phyloP scores from a whole-genome alignment of 1,140 invertebrate species.

The Drosophila obscura region DNA sequence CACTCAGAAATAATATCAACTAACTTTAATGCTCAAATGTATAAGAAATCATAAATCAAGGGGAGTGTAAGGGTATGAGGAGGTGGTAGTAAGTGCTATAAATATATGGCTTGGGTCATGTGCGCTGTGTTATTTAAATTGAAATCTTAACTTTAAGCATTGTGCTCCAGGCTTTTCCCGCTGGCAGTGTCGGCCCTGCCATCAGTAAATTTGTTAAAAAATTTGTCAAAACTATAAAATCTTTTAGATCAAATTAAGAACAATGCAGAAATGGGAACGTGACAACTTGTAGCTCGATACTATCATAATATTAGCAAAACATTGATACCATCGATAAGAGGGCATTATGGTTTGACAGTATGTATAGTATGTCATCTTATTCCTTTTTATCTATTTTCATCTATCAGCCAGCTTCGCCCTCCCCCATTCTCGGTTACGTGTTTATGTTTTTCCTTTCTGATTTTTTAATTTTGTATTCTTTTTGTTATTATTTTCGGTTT shows the following conservation, averaged over 20 bases:
- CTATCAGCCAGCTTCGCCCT: conserved; percentile 66
- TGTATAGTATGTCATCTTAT: too few species aligned
- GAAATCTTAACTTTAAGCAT: conserved; percentile 44
- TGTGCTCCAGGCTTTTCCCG: conserved; percentile 33
- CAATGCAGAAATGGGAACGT: too few species aligned
- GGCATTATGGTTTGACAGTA: too few species aligned
- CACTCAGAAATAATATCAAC: conserved; percentile 26
- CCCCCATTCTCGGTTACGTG: conserved; percentile 64
- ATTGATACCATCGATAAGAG: too few species aligned
- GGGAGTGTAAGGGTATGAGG: conserved; percentile 10
- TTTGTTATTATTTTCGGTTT: conserved; percentile 72
- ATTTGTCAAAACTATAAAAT: too few species aligned
- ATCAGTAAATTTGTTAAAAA: too few species aligned
- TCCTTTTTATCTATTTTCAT: conserved; percentile 50
- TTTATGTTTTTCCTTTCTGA: conserved; percentile 77
- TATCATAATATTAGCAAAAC: too few species aligned
- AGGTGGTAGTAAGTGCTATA: conserved; percentile 44
- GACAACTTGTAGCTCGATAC: too few species aligned
- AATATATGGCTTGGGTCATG: conserved; percentile 29
- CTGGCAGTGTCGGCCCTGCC: conserved; percentile 50
- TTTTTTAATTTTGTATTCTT: conserved; percentile 29
- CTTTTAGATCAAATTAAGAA: too few species aligned
- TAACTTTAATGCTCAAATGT: conserved; percentile 28
- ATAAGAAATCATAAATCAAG: conserved; percentile 23
- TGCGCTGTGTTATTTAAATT: conserved; percentile 37